A percentile compares a stretch with the other conserved stretches of the same genome.
Evolutionary conservation across 2,888 invertebrate species (phyloP).

Genomic region (Ceratothoa steindachneri): DNA sequence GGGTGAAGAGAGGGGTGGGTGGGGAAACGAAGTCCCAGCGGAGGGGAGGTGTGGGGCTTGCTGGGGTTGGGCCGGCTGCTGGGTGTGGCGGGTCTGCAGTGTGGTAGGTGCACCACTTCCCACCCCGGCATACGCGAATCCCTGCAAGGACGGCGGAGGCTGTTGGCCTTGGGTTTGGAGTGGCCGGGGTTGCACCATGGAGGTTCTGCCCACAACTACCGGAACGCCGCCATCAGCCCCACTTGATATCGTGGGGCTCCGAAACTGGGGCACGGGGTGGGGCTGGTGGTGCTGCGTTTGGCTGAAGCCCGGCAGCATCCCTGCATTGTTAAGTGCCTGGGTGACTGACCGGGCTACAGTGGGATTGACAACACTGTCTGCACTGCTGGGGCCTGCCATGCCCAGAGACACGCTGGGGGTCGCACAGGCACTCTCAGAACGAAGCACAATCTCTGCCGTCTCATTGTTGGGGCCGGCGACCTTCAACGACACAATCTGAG

Average conservation of each 20-base stretch:
- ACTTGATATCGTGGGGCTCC: background rate
- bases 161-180: too few species aligned
- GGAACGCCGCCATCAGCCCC: background rate
- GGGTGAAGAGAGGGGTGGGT: background rate
- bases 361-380: slow-evolving; percentile 28
- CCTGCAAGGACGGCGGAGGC: too few species aligned
- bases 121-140: background rate
- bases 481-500: slow-evolving; percentile 61
- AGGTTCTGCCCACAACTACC: background rate
- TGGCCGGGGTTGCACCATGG: background rate
- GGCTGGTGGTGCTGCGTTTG: slow-evolving; percentile 1
- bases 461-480: slow-evolving; percentile 63
- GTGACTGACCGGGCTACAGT: slow-evolving; percentile 39
- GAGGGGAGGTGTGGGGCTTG: background rate
- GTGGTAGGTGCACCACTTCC: background rate
- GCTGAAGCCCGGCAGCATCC: slow-evolving; percentile 24
- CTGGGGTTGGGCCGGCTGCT: background rate
- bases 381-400: slow-evolving; percentile 9
- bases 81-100: background rate
- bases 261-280: slow-evolving; percentile 10
- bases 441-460: slow-evolving; percentile 67
- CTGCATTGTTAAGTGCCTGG: slow-evolving; percentile 31
- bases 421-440: slow-evolving; percentile 59
- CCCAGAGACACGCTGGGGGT: slow-evolving; percentile 49
- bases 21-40: background rate